Base-by-base conservation (phyloP, 2,797 vertebrate species). In the Danio albolineatus region DNA sequence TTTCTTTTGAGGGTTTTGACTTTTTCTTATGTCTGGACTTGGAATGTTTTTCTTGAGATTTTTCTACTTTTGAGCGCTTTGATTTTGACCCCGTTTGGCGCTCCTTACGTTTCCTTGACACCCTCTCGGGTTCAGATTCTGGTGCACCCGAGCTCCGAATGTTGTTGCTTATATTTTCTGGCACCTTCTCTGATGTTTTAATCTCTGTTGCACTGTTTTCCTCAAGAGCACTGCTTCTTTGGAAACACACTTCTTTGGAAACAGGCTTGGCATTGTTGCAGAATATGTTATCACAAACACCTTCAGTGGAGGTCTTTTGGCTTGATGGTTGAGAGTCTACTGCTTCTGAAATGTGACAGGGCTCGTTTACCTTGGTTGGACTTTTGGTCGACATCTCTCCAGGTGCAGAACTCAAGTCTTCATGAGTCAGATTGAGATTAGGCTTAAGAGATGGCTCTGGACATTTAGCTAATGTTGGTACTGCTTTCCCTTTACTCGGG, bases 91-190 rank as follows among this genome's bases (percentile, higher is more conserved):
- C 82, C n/a, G 84, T 74, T 4, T 86, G 86, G 19, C 89, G 87
- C 9, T 86, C 93, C 83, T 94, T 98, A 70, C 95, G 94, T 87
- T 97, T 98, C 73, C 87, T 92, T 36, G 49, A 83, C 71, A 64
- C 59, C 82, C 85, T 87, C 88, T 77, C 79, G 60, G 70, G 10
- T 79, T 21, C 36, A 46, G 28, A 82, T 17, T 83, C 87, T n/a
- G 65, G 74, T 6, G 87, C 78, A 81, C 65, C 61, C 74, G 38
- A 14, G 4, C 46, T 90, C 78, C 46, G 81, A 57, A 1, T 85
- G 86, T 12, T 87, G 86, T 12, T 85, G 93, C 81, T 94, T 97
- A 65, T 94, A 93, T 87, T 97, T 97, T 67, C 86, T 92, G 36
- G 82, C 73, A 70, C 61, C 81, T 84, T 87, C 88, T 71, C 79